Conservation (phyloP, 2,113 vertebrate genomes). For the Zeus faber region DNA sequence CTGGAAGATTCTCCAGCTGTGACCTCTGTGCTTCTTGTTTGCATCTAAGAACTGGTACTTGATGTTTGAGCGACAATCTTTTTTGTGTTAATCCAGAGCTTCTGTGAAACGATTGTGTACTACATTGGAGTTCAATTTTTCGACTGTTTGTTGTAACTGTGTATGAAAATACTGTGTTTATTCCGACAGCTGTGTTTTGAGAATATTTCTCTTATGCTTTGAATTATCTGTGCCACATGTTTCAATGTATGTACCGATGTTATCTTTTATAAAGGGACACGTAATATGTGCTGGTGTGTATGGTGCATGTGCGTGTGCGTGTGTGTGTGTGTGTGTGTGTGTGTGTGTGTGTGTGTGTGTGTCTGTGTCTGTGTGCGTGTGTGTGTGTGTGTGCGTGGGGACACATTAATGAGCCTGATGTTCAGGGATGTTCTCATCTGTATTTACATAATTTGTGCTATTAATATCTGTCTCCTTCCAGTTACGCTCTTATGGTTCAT, state of each 20-base stretch:
- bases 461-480: conserved; percentile 24
- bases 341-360: conserved; percentile 11
- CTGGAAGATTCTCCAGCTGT: conserved; percentile 48
- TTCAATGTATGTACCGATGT: neutral
- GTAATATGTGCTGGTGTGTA: conserved; percentile 13
- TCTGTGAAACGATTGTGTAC: conserved; percentile 54
- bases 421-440: conserved; percentile 3
- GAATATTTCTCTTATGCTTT: conserved; percentile 72
- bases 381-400: conserved; percentile 8
- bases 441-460: no score
- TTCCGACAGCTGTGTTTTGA: conserved; percentile 59
- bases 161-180: conserved; percentile 29
- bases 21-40: conserved; percentile 39
- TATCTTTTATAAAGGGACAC: conserved; percentile 31
- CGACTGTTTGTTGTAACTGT: conserved; percentile 42
- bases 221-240: conserved; percentile 23
- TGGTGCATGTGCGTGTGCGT: conserved; percentile 15
- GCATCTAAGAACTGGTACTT: conserved; percentile 43
- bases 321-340: conserved; percentile 13
- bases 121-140: conserved; percentile 75
- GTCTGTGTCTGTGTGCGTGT: neutral
- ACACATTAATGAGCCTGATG: neutral
- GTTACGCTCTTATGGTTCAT: conserved; percentile 42
- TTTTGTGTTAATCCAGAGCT: conserved; percentile 40
- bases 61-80: conserved; percentile 44